Base-by-base conservation (phyloP, 1,140 invertebrate species). In the Euschistus heros region DNA sequence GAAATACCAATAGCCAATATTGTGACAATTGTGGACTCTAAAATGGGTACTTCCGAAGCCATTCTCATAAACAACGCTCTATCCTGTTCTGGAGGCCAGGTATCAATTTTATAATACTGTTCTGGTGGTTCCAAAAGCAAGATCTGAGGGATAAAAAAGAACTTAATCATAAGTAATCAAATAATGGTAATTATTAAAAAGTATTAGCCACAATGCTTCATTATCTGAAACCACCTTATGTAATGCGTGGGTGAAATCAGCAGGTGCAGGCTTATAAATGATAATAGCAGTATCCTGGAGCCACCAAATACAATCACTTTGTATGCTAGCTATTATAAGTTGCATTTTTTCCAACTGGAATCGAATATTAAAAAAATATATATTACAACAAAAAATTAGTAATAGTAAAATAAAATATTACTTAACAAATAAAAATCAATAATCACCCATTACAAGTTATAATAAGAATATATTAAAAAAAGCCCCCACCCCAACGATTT, bases 21-120 rank as follows among this genome's bases (percentile, higher is more conserved):
- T 4, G 67, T 65, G 7, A 72, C 54, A 15, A 72, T 63, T 17
- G 68, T 72, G 26, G 55, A 54, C 66, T 73, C 70, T 17, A 68
- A 52, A 10, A 73, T 50, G 17, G 72, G 69, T 15, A 93, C 86
- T 78, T 98, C 94, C 6, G 87, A 87, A 42, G 89, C 87, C 42
- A 95, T 75, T 59, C 92, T 78, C 70, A 95, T 80, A 67, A 92
- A 86, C 24, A 89, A 75, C 15, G 80, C 80, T 65, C 91, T 79
- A 70, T 96, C 92, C 24, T 83, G 83, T 74, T 97, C 95, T 6
- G 90, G 83, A 0, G 94, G 94, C 93, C 94, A 98, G 74, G 90
- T 93, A 75, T 98, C 95, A 67, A 89, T 82, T 72, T 91, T 92
- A 72, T 87, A 92, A 76, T 96, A 96, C 50, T 88, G 84, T 66